A percentile compares a stretch with the other conserved stretches of the same genome.
phyloP scores from a whole-genome alignment of 2,797 vertebrate genomes.

The Chromobotia macracanthus region DNA sequence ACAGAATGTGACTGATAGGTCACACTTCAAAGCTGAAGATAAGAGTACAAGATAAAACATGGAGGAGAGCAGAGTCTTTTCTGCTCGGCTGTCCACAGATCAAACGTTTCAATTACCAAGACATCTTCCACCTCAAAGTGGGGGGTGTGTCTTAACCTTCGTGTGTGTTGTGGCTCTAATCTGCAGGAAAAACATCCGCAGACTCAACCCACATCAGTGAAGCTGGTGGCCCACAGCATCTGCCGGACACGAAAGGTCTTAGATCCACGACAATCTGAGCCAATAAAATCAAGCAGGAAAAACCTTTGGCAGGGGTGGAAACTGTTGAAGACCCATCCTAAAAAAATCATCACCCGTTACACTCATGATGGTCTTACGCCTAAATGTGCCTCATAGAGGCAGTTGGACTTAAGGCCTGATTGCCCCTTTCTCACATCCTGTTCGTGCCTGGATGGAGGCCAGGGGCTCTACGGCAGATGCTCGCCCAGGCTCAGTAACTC shows the following conservation, averaged over 20 bases:
- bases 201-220: constrained; percentile 18
- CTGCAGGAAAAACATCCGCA: neutral
- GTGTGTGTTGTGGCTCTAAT: neutral
- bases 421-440: neutral
- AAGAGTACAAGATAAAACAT: constrained; percentile 4
- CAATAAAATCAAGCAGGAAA: neutral
- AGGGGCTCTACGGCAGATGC: constrained; percentile 25
- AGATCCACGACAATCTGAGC: constrained; percentile 27
- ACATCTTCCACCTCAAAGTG: constrained; percentile 14
- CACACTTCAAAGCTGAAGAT: constrained; percentile 29
- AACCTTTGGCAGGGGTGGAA: constrained; percentile 15
- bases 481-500: constrained; percentile 13
- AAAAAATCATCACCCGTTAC: neutral
- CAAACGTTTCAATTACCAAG: constrained; percentile 53
- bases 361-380: neutral
- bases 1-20: neutral
- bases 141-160: constrained; percentile 11
- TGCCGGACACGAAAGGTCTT: constrained; percentile 10
- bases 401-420: neutral
- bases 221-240: constrained; percentile 34
- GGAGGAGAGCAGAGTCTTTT: constrained; percentile 21
- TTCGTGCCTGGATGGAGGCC: constrained; percentile 18
- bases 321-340: neutral
- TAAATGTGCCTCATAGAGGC: neutral
- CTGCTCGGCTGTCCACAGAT: constrained; percentile 43